These are phyloP conservation scores for Papilio glaucus DNA, from an alignment of 1,140 invertebrate genomes.

Conservation along the genomic window DNA sequence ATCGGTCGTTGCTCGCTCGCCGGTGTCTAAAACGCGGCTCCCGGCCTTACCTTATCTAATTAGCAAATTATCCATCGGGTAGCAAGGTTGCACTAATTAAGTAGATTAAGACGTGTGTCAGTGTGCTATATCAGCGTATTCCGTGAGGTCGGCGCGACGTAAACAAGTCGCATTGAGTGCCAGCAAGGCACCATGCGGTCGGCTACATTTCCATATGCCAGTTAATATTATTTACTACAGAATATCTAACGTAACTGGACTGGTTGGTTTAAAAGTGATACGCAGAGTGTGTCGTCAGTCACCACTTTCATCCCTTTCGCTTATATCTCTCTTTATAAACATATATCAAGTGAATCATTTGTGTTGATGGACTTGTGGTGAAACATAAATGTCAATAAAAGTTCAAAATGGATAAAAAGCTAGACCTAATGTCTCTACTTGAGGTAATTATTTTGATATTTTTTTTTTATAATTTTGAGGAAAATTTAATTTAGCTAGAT, in stretches of 20 bases:
- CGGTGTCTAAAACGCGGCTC: conserved; percentile 46
- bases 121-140: conserved; percentile 18
- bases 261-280: conserved; percentile 36
- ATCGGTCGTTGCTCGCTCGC: conserved; percentile 64
- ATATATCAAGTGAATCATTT: conserved; percentile 53
- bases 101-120: not conserved
- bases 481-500: too few species aligned
- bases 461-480: not conserved
- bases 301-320: conserved; percentile 40
- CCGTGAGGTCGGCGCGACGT: conserved; percentile 43
- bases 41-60: conserved; percentile 60
- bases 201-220: conserved; percentile 69
- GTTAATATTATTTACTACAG: conserved; percentile 48
- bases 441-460: conserved; percentile 66
- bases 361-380: conserved; percentile 59
- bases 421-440: conserved; percentile 80
- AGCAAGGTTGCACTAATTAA: conserved; percentile 34
- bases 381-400: conserved; percentile 50
- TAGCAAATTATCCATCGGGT: conserved; percentile 49
- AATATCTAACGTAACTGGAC: conserved; percentile 41
- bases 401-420: conserved; percentile 79
- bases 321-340: conserved; percentile 37
- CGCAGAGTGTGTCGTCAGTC: conserved; percentile 37
- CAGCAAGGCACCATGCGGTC: conserved; percentile 81
- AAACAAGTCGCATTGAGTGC: conserved; percentile 67